Conservation (phyloP, 2,888 invertebrate species). For the Morpho achilles region DNA sequence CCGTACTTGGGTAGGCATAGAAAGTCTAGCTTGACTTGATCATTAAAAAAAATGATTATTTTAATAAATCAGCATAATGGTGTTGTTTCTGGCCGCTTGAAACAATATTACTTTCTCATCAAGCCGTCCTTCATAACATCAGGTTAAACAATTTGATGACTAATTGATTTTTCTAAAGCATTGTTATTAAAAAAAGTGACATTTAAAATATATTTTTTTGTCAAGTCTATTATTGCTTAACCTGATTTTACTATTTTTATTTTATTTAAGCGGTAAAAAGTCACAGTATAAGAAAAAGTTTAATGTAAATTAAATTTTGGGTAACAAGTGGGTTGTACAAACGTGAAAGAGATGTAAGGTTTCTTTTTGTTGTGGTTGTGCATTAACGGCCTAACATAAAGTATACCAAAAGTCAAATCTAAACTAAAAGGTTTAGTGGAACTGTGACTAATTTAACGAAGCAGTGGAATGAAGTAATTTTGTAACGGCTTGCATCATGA, state of each 20-base stretch:
- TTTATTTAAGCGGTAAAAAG: conserved; percentile 43
- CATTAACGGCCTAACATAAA: conserved; percentile 1
- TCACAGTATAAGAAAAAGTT: conserved; percentile 37
- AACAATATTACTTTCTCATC: conserved; percentile 45
- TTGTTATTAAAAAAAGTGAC: conserved; percentile 4
- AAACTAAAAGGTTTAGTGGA: conserved; percentile 13
- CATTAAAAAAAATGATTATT: conserved; percentile 27
- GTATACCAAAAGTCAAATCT: conserved; percentile 8
- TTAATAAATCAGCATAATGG: conserved; percentile 47
- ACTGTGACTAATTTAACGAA: conserved; percentile 61
- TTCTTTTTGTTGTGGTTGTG: conserved; percentile 31
- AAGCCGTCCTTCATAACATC: conserved; percentile 45
- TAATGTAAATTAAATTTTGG: conserved; percentile 22
- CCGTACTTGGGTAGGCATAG: conserved; percentile 51
- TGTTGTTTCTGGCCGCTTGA: conserved; percentile 67
- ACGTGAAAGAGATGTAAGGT: conserved; percentile 39
- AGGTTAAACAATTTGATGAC: conserved; percentile 36
- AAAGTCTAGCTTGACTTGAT: conserved; percentile 65
- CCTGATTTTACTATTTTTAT: conserved; percentile 30
- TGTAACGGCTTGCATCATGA: conserved; percentile 62
- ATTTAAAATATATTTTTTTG: conserved; percentile 20
- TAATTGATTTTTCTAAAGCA: background rate
- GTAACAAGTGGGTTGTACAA: background rate
- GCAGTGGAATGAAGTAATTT: conserved; percentile 51
- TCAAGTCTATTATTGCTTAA: conserved; percentile 27